phyloP scores from a whole-genome alignment of 2,888 invertebrate genomes.

The Sisyra nigra region DNA sequence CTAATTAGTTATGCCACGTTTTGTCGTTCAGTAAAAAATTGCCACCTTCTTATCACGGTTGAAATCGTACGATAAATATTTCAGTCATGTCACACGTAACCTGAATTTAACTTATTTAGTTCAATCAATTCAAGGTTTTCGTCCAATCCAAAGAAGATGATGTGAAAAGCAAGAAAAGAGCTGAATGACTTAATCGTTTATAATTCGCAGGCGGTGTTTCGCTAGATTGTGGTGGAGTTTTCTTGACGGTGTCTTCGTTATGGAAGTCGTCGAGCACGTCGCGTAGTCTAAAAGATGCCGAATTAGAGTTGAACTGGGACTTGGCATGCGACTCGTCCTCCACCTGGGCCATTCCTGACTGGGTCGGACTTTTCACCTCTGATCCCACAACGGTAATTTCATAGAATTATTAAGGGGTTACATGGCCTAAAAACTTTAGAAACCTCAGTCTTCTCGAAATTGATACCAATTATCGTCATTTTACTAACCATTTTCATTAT shows the following conservation, averaged over 20 bases:
- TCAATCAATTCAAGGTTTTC: too few relatives aligned
- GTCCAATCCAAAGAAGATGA: too few relatives aligned
- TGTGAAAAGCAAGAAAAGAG: too few relatives aligned
- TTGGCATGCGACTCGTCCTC: conserved; percentile 23
- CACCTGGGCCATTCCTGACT: conserved; percentile 12
- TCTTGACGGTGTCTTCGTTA: conserved; percentile 32
- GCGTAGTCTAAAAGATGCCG: conserved; percentile 24
- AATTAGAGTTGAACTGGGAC: conserved; percentile 35
- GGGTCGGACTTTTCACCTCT: conserved; percentile 15
- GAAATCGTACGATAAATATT: too few relatives aligned
- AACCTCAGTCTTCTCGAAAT: too few relatives aligned
- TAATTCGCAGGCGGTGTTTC: conserved; percentile 15
- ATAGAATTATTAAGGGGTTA: conserved; percentile 16
- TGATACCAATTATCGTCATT: too few relatives aligned
- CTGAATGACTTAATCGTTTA: neutral
- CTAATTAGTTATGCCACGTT: too few relatives aligned
- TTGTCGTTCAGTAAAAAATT: too few relatives aligned
- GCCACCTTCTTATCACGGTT: too few relatives aligned
- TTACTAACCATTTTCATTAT: too few relatives aligned
- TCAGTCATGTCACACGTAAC: too few relatives aligned
- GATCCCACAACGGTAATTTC: conserved; percentile 24
- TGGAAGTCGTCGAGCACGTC: conserved; percentile 22
- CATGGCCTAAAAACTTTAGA: conserved; percentile 11
- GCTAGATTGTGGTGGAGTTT: conserved; percentile 29
- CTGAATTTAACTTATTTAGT: too few relatives aligned